Conservation (phyloP, 2,113 vertebrate genomes). For the Pluvianellus socialis region DNA sequence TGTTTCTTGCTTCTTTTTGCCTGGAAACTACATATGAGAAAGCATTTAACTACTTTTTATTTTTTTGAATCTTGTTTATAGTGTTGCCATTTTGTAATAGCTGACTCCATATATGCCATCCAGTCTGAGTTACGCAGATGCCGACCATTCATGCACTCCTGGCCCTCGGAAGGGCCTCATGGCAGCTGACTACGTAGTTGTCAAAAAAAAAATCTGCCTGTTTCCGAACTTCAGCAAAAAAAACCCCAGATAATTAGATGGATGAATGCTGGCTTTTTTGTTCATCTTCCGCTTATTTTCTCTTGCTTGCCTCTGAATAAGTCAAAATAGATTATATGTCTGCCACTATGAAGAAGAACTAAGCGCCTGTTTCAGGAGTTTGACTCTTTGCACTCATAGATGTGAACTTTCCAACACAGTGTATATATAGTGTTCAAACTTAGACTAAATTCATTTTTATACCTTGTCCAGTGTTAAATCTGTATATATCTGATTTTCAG, state of each 20-base stretch:
- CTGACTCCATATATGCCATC: background rate
- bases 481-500: background rate
- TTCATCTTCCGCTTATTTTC: background rate
- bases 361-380: background rate
- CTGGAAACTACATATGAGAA: background rate
- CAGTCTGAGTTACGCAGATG: background rate
- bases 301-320: background rate
- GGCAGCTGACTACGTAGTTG: background rate
- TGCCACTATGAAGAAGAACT: background rate
- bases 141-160: background rate
- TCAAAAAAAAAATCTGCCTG: background rate
- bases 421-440: background rate
- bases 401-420: background rate
- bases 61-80: background rate
- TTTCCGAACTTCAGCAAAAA: background rate
- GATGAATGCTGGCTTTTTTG: background rate
- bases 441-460: background rate
- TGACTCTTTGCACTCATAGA: background rate
- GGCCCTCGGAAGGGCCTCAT: background rate
- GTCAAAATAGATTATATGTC: background rate
- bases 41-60: background rate
- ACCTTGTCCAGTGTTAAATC: background rate
- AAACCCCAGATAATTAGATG: background rate
- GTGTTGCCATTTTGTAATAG: background rate
- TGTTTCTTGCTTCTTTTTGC: background rate